A percentile compares a stretch with the other conserved stretches of the same genome.
Evolutionary conservation across 2,888 invertebrate species (phyloP).

Genomic region (Luffia ferchaultella): DNA sequence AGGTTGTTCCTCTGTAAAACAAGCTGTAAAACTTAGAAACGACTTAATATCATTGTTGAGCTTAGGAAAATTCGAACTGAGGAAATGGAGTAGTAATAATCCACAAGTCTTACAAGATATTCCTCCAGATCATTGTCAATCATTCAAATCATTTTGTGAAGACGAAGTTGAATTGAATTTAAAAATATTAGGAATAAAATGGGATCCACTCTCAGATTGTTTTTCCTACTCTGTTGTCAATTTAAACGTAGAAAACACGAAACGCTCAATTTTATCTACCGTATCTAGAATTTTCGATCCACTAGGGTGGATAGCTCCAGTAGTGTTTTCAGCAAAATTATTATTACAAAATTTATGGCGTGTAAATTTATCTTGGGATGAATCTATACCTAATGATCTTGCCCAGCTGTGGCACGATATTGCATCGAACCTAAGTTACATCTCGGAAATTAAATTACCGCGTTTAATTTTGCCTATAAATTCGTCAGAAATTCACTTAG

Average conservation of each 20-base stretch:
- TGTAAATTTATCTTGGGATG: constrained; percentile 11
- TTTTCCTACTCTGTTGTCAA: not conserved
- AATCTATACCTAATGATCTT: constrained; percentile 8
- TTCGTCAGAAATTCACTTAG: constrained; percentile 1
- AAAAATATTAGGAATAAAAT: not conserved
- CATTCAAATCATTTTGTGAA: not conserved
- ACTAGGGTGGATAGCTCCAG: constrained; percentile 8
- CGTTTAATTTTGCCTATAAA: not conserved
- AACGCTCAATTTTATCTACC: constrained; percentile 8
- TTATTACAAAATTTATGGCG: constrained; percentile 13
- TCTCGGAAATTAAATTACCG: not conserved
- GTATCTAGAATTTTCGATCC: constrained; percentile 12
- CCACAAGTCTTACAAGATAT: constrained; percentile 1
- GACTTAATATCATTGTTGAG: not conserved
- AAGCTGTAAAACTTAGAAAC: not conserved
- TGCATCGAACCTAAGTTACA: not conserved
- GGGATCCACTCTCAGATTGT: not conserved
- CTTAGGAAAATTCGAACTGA: not conserved
- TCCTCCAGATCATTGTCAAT: constrained; percentile 1
- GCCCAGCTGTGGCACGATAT: constrained; percentile 6
- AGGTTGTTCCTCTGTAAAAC: not conserved
- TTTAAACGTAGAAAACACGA: constrained; percentile 3
- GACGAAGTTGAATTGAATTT: not conserved
- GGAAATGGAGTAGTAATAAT: constrained; percentile 6
- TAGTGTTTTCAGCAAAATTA: constrained; percentile 11